Percentiles rank a stretch among this genome's conserved stretches.
These are phyloP conservation scores for Peromyscus nudipes DNA, from an alignment of 2,797 vertebrate genomes.

Conservation along the genomic window DNA sequence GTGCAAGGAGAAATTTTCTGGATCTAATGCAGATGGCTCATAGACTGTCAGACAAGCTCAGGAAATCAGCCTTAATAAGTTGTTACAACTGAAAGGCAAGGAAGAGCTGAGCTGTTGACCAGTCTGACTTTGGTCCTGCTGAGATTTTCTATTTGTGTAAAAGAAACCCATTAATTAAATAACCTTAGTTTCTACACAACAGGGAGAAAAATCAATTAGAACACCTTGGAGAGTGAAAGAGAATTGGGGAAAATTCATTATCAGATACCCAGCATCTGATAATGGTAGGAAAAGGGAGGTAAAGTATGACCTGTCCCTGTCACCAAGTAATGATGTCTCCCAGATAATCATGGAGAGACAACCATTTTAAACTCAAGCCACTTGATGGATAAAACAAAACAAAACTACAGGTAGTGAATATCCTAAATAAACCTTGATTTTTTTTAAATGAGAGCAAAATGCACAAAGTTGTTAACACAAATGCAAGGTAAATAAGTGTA, in stretches of 20 bases:
- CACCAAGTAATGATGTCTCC: constrained; percentile 43
- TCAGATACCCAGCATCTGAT: constrained; percentile 50
- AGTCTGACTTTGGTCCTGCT: constrained; percentile 72
- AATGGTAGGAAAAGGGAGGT: not conserved
- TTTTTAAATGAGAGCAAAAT: constrained; percentile 54
- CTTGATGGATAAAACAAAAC: constrained; percentile 12
- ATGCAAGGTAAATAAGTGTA: constrained; percentile 29
- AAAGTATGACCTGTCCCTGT: constrained; percentile 54
- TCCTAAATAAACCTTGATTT: constrained; percentile 41
- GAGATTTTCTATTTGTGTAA: constrained; percentile 77
- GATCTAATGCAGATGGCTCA: not conserved
- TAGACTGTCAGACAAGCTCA: not conserved
- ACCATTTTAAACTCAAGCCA: not conserved
- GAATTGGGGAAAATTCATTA: constrained; percentile 74
- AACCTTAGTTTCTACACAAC: constrained; percentile 76
- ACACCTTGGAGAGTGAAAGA: constrained; percentile 68
- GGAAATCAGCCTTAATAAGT: constrained; percentile 35
- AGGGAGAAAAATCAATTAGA: constrained; percentile 76
- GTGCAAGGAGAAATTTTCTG: constrained; percentile 2
- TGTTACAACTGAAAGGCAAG: not conserved
- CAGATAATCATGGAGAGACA: constrained; percentile 14
- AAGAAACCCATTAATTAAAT: constrained; percentile 79
- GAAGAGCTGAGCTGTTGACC: constrained; percentile 48
- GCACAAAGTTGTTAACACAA: not conserved
- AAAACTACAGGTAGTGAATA: constrained; percentile 9